Evolutionary conservation across 2,888 invertebrate genomes (phyloP).

Genomic region (Drosophila pseudotalamancana): DNA sequence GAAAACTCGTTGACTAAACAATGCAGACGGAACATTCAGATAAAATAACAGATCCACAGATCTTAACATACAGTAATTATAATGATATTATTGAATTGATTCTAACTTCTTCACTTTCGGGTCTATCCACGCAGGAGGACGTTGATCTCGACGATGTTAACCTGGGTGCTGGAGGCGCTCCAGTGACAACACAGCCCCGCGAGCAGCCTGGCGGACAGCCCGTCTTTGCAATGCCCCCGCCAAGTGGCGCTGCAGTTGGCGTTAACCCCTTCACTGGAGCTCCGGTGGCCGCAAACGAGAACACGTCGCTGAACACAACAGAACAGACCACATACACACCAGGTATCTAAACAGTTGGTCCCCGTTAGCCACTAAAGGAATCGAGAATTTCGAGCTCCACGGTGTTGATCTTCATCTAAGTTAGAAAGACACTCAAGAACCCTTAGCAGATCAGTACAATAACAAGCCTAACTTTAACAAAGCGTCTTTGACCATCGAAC

Average conservation of each 20-base stretch:
- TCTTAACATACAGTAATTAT: background rate
- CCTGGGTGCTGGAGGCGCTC: conserved; percentile 70
- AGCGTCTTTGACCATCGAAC: conserved; percentile 82
- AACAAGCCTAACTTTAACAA: conserved; percentile 52
- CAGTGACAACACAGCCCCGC: conserved; percentile 82
- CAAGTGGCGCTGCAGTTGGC: conserved; percentile 80
- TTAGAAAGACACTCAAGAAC: conserved; percentile 14
- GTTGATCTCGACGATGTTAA: conserved; percentile 83
- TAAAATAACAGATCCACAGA: background rate
- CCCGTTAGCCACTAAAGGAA: conserved; percentile 11
- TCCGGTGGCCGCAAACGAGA: conserved; percentile 83
- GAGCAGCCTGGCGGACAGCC: conserved; percentile 81
- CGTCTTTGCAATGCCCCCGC: conserved; percentile 83
- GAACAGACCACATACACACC: conserved; percentile 84
- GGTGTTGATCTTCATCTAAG: conserved; percentile 13
- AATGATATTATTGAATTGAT: background rate
- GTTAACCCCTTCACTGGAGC: conserved; percentile 84
- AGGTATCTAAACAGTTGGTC: conserved; percentile 82
- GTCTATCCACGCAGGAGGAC: conserved; percentile 80
- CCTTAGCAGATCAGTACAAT: conserved; percentile 47
- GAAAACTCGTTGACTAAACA: conserved; percentile 72
- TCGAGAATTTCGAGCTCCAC: conserved; percentile 4
- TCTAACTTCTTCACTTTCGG: background rate
- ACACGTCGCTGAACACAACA: conserved; percentile 84
- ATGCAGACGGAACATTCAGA: conserved; percentile 17